phyloP scores from a whole-genome alignment of 2,113 vertebrate genomes.

The Salvelinus namaycush region DNA sequence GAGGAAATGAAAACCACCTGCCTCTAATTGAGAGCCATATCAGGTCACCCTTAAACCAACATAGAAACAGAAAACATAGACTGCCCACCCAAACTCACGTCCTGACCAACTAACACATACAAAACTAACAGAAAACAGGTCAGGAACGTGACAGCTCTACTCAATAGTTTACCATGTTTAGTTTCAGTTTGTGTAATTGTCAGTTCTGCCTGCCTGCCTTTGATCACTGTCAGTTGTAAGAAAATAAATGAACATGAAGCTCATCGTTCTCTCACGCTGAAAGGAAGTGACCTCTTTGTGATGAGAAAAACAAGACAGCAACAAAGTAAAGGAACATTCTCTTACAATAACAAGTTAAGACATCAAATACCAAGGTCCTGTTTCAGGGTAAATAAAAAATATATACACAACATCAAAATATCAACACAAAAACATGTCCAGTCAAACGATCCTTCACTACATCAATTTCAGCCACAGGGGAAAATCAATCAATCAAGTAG shows the following conservation, averaged over 20 bases:
- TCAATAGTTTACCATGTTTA: neutral
- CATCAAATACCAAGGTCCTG: conserved; percentile 1
- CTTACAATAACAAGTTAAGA: conserved; percentile 1
- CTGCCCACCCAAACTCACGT: too few species aligned
- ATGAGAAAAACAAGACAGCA: conserved; percentile 18
- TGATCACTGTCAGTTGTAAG: conserved; percentile 27
- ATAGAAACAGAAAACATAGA: too few species aligned
- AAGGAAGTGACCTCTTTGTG: conserved; percentile 28
- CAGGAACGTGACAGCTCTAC: neutral
- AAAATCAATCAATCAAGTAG: neutral
- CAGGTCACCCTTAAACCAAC: too few species aligned
- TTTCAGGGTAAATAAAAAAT: neutral
- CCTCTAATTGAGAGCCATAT: too few species aligned
- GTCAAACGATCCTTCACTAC: neutral
- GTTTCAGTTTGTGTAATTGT: conserved; percentile 20
- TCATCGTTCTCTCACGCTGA: conserved; percentile 32
- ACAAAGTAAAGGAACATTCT: too few species aligned
- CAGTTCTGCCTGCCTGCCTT: conserved; percentile 22
- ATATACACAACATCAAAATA: neutral
- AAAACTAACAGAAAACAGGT: too few species aligned
- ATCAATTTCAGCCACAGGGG: neutral
- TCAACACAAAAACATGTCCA: neutral
- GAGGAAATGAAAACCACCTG: too few species aligned
- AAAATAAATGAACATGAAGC: conserved; percentile 34
- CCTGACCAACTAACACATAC: too few species aligned